Evolutionary conservation across 2,797 vertebrate genomes (phyloP).

Genomic region (Carapus acus): DNA sequence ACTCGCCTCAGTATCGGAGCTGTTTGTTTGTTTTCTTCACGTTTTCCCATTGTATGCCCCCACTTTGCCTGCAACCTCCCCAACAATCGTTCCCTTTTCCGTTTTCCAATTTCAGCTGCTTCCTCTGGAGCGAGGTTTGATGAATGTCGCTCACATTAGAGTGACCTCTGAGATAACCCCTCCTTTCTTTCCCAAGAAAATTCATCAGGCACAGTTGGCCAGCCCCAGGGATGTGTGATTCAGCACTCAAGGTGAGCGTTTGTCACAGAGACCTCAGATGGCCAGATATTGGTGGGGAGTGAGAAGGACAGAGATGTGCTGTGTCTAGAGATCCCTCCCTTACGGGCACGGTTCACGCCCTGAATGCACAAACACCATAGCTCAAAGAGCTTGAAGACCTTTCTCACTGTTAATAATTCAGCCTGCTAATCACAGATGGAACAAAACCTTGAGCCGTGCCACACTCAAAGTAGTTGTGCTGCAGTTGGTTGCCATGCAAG

Average conservation of each 20-base stretch:
- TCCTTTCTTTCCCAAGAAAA: conserved; percentile 68
- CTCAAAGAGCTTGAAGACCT: neutral
- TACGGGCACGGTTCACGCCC: neutral
- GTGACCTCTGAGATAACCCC: conserved; percentile 74
- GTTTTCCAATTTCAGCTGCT: conserved; percentile 70
- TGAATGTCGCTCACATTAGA: conserved; percentile 73
- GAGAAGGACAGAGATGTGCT: conserved; percentile 46
- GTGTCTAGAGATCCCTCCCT: conserved; percentile 30
- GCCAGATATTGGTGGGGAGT: conserved; percentile 54
- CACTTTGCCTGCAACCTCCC: conserved; percentile 43
- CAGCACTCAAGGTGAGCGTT: conserved; percentile 78
- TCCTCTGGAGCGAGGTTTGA: conserved; percentile 68
- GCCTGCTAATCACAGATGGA: too few species aligned
- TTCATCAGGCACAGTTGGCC: conserved; percentile 69
- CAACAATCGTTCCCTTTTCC: conserved; percentile 62
- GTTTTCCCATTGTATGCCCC: conserved; percentile 34
- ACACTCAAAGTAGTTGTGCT: too few species aligned
- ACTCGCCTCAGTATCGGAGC: conserved; percentile 38
- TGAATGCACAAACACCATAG: neutral
- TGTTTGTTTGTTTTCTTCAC: conserved; percentile 59
- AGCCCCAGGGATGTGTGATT: conserved; percentile 68
- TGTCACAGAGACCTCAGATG: conserved; percentile 71
- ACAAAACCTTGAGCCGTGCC: too few species aligned
- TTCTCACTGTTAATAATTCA: too few species aligned
- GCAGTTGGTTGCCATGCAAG: too few species aligned